Base-by-base conservation (phyloP, 2,797 vertebrate species). In the Anguilla obscura region DNA sequence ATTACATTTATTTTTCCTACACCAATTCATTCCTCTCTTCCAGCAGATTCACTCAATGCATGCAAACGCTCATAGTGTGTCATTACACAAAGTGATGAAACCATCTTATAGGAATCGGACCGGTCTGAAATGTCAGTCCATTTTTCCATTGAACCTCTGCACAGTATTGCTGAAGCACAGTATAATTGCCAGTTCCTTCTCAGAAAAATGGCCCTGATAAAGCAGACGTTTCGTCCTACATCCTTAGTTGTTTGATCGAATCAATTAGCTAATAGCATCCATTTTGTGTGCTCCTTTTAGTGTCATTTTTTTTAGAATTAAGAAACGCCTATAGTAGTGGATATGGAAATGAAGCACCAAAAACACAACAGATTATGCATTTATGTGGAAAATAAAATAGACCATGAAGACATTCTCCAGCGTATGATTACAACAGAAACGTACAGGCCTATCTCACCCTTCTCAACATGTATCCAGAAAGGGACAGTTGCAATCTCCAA, bases 231-330 rank as follows among this genome's bases (percentile, higher is more conserved):
- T 30, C 0, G 7, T 21, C 27, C 27, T 74, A 21, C 10, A 33
- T 12, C 69, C 69, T 74, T 88, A 54, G 40, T 45, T 83, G 36
- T 89, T 88, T 89, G 86, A 90, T 87, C 86, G 90, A 90, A 89
- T 89, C 92, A 92, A 90, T 86, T 87, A 89, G 30, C 89, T 33
- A 50, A 85, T 58, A 33, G 48, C 40, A 54, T 85, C 76, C 88
- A 86, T 12, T 30, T 24, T 71, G 40, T 86, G 58, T 40, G 8
- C 12, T 40, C 33, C 71, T 40, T 76, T 76, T 40, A 36, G 33
- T 40, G 12, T 3, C 27, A n/a, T 27, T 74, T 33, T 66, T 66
- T 33, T 27, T 30, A 16, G 69, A 76, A 10, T 40, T 7, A 40
- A 76, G 33, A 40, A 40, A 76, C 33, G 18, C 1, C 33, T 36